Evolutionary conservation across 2,797 vertebrate genomes (phyloP), one percentile per base, ranked within the genome.

Genomic region (Cottoperca gobio): DNA sequence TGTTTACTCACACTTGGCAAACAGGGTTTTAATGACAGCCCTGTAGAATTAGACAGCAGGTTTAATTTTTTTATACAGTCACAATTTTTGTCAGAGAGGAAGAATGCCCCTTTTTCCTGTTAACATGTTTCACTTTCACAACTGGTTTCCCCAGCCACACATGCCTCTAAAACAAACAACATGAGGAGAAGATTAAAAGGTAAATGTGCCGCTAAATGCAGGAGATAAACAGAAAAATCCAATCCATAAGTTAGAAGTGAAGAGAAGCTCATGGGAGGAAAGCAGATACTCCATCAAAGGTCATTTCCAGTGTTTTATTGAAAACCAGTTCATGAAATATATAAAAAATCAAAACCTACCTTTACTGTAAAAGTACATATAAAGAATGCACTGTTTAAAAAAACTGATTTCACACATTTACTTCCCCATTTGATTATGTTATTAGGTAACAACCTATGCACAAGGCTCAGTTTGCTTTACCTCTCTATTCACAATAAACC

Each of bases 1-100:
- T 61, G 60, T 48, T 67, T 19, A 40, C 63, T 43, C 8, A 46
- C 52, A 48, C 33, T 53, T 74, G 55, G 74, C 50, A 77, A 72
- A 82, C 35, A 48, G 48, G 23, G 6, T 62, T 72, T 72, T 64
- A 59, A 69, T 60, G 23, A 65, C 23, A 37, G 40, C 37, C 31
- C 28, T 28, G 35, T 10, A 55, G 21, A 66, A 71, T 49, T 17
- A 78, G 71, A 67, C 3, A 5, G 35, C 39, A 42, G 50, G 24
- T 33, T 33, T n/a, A n/a, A n/a, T 2, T 31, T 43, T 58, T 62
- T 73, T 53, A 48, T 48, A 39, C 50, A 39, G 42, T 69, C 12
- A 49, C 58, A 8, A 26, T 19, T 43, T 21, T 5, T 3, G 17
- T n/a, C n/a, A 33, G 8, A 24, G 31, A 73, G 76, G 17, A 42